Evolutionary conservation across 2,113 vertebrate genomes (phyloP).

Genomic region (Herpetotheres cachinnans): DNA sequence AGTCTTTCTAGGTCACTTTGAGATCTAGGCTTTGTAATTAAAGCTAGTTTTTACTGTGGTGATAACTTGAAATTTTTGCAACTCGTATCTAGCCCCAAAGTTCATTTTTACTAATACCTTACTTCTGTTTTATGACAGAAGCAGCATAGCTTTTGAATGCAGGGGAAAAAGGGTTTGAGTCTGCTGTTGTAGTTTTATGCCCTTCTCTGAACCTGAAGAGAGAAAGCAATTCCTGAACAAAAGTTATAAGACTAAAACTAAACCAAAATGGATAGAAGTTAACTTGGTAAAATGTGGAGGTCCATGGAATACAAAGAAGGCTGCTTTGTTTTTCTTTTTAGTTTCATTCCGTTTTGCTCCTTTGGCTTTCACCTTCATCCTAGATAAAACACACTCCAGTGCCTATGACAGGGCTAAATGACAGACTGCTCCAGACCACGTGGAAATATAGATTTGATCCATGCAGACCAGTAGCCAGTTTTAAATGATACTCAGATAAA

Average conservation of each 20-base stretch:
- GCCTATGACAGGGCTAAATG: background rate
- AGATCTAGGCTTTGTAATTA: background rate
- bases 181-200: background rate
- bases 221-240: background rate
- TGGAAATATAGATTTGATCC: background rate
- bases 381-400: background rate
- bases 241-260: background rate
- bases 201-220: background rate
- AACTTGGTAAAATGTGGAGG: background rate
- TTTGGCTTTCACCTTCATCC: background rate
- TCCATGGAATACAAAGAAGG: background rate
- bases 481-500: background rate
- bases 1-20: background rate
- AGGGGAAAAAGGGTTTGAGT: background rate
- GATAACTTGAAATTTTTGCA: background rate
- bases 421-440: background rate
- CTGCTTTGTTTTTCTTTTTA: background rate
- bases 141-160: background rate
- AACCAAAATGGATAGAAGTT: background rate
- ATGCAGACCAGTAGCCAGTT: background rate
- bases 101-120: background rate
- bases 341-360: background rate
- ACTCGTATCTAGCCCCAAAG: background rate
- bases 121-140: background rate
- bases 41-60: background rate